Base-by-base conservation (phyloP, 53 echinoderm and acorn worm genomes). In the Astropecten irregularis region DNA sequence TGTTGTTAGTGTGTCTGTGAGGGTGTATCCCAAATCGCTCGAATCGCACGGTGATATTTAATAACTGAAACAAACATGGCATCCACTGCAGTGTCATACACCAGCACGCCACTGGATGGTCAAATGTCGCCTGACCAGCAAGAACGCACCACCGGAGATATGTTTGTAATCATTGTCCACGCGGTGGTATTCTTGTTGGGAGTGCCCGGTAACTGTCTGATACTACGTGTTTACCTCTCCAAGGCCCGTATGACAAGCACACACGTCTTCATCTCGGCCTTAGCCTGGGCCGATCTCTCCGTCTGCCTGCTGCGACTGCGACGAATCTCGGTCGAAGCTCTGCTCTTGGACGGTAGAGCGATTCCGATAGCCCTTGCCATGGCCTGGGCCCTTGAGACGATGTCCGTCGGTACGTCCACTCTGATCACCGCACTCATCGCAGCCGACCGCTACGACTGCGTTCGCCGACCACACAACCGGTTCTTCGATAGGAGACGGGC, bases 371-470 rank as follows among this genome's bases (percentile, higher is more conserved):
- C 23, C 21, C 11, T 54, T 22, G 23, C 29, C 0, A 19, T 73
- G 0, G 10, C 32, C 4, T 20, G n/a, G 33, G n/a, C 19, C 5
- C 54, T 73, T 18, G 19, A 15, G 21, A 21, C 32, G 15, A 2
- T 4, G 23, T 3, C 18, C 9, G 20, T 73, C 3, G 21, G 34
- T 9, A 51, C 36, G 9, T 73, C 73, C 13, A 35, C 37, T n/a
- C 11, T 73, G 36, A 73, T 52, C 10, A 73, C 73, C 0, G 35
- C 23, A 11, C 11, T 73, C 1, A 73, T 73, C 25, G 73, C 73
- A 55, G 73, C 37, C 19, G 73, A 73, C 22, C 73, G 73, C 54
- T 73, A 73, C n/a, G n/a, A n/a, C n/a, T n/a, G n/a, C n/a, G n/a
- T n/a, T n/a, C n/a, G n/a, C n/a, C n/a, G n/a, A n/a, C 53, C 52